Evolutionary conservation across 1,140 invertebrate genomes (phyloP).

Genomic region (Daktulosphaira vitifoliae): DNA sequence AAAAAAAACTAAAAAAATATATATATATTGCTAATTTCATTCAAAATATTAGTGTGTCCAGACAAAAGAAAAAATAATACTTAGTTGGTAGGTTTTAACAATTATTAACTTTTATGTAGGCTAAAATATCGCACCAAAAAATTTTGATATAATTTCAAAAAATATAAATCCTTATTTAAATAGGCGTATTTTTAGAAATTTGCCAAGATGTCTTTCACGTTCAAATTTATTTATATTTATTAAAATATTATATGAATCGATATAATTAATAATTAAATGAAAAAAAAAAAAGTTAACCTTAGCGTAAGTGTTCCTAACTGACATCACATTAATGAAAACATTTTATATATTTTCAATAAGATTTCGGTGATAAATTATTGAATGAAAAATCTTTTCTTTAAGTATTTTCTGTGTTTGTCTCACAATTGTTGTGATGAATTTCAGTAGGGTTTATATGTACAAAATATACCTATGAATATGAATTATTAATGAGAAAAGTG

Average conservation of each 20-base stretch:
- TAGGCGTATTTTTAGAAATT: background rate
- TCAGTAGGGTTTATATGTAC: too few relatives aligned
- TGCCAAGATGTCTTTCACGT: constrained; percentile 28
- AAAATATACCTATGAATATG: background rate
- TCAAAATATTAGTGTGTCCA: constrained; percentile 9
- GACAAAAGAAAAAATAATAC: background rate
- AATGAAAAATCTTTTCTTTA: background rate
- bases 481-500: constrained; percentile 2
- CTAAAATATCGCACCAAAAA: constrained; percentile 22
- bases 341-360: background rate
- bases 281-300: constrained; percentile 9
- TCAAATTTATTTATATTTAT: constrained; percentile 8
- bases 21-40: constrained; percentile 1
- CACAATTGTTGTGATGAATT: too few relatives aligned
- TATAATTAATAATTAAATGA: background rate
- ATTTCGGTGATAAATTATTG: background rate
- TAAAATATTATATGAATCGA: background rate
- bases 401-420: too few relatives aligned
- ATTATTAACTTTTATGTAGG: constrained; percentile 22
- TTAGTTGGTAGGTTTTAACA: constrained; percentile 18
- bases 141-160: background rate
- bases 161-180: too few relatives aligned
- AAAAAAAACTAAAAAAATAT: constrained; percentile 19
- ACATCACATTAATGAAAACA: constrained; percentile 20
- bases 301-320: constrained; percentile 16